These are phyloP conservation scores for Indicator indicator DNA, from an alignment of 2,113 vertebrate genomes.

Conservation along the genomic window DNA sequence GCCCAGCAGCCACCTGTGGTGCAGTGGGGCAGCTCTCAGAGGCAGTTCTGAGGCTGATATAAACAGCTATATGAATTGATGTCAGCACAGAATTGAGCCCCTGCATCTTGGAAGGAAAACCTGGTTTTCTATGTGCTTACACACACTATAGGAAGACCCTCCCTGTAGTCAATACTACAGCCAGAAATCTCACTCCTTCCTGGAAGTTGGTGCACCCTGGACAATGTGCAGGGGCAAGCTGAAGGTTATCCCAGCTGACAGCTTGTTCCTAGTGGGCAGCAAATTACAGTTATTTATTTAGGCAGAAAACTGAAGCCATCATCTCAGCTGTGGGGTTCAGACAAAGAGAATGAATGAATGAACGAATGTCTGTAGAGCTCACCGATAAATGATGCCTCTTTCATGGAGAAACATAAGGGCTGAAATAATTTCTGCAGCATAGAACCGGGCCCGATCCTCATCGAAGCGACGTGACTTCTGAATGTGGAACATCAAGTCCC, in stretches of 20 bases:
- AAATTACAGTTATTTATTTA: background rate
- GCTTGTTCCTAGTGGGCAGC: background rate
- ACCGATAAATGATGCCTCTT: conserved; percentile 97
- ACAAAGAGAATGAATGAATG: background rate
- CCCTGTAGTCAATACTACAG: background rate
- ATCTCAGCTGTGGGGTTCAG: background rate
- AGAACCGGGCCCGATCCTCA: conserved; percentile 91
- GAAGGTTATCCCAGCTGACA: background rate
- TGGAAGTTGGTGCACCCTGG: background rate
- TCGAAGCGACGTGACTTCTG: conserved; percentile 98
- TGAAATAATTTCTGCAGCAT: conserved; percentile 94
- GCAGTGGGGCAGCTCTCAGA: background rate
- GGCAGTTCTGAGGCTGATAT: background rate
- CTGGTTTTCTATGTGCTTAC: background rate
- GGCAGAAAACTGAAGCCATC: background rate
- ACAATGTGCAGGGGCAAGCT: background rate
- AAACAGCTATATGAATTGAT: background rate
- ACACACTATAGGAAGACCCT: background rate
- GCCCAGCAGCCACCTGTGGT: background rate
- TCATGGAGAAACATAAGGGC: conserved; percentile 96
- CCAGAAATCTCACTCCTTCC: background rate
- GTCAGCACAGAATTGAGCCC: background rate
- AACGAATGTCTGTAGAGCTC: conserved; percentile 23
- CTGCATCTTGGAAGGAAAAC: background rate
- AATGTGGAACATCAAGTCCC: conserved; percentile 98